Evolutionary conservation across 2,113 vertebrate species (phyloP).

Genomic region (Melozone crissalis): DNA sequence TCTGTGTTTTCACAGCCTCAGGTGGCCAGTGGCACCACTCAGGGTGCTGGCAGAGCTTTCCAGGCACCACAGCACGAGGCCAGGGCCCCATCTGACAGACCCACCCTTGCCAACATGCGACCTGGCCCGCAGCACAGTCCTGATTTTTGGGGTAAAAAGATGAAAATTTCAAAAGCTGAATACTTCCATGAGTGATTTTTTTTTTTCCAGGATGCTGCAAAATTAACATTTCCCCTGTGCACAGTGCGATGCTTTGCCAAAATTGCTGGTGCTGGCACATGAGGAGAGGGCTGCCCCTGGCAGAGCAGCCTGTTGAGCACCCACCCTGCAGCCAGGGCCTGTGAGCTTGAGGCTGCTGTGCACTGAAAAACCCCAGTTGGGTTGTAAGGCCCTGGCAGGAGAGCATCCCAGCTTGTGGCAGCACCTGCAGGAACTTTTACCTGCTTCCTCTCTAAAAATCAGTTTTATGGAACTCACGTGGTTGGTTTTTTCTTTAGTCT

Average conservation of each 20-base stretch:
- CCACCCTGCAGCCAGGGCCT: neutral
- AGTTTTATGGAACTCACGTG: neutral
- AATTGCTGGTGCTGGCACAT: neutral
- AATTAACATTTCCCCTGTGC: neutral
- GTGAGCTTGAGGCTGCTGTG: neutral
- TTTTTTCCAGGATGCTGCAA: neutral
- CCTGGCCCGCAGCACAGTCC: accelerated
- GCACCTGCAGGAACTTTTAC: neutral
- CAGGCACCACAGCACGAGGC: neutral
- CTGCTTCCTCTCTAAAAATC: neutral
- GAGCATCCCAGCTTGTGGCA: neutral
- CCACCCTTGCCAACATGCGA: accelerated
- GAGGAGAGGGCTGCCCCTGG: neutral
- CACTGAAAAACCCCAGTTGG: slow-evolving; percentile 35
- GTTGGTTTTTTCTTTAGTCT: neutral
- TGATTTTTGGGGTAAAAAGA: neutral
- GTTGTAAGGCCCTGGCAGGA: neutral
- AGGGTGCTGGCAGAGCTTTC: neutral
- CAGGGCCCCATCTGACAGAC: neutral
- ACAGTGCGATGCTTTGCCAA: accelerated
- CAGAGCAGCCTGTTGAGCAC: neutral
- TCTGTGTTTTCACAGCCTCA: neutral
- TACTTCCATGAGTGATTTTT: neutral
- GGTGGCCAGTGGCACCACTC: accelerated
- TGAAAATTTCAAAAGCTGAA: neutral